A percentile compares a stretch with the other conserved stretches of the same genome.
phyloP scores from a whole-genome alignment of 1,140 invertebrate species.

The Pectinophora gossypiella region DNA sequence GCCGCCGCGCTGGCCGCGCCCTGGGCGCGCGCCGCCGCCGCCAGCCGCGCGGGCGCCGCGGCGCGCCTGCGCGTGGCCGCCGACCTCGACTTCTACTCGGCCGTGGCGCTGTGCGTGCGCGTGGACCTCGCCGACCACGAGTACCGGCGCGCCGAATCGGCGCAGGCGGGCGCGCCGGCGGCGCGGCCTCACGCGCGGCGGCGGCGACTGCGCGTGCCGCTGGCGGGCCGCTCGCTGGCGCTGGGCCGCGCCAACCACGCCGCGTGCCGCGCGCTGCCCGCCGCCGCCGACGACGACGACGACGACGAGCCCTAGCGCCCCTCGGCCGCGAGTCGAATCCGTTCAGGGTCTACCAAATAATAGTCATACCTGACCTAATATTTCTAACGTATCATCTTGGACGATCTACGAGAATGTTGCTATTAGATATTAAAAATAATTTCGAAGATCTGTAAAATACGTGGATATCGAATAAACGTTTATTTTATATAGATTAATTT shows the following conservation, averaged over 20 bases:
- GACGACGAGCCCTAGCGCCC: too few species aligned
- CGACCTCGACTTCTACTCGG: conserved; percentile 41
- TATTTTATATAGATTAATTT: too few species aligned
- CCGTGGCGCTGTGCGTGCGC: conserved; percentile 32
- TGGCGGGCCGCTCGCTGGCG: conserved; percentile 28
- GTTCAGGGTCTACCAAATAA: too few species aligned
- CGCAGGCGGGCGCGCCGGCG: neutral
- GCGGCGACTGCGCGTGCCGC: conserved; percentile 13
- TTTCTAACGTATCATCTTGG: too few species aligned
- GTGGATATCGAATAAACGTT: too few species aligned
- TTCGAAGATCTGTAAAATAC: too few species aligned
- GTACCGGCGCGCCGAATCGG: neutral
- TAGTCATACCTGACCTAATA: too few species aligned
- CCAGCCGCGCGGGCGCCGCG: conserved; percentile 6
- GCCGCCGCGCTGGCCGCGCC: conserved; percentile 11
- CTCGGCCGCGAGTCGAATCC: too few species aligned
- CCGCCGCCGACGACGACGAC: conserved; percentile 11
- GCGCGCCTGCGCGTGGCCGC: conserved; percentile 26
- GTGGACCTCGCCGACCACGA: conserved; percentile 13
- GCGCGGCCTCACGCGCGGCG: neutral
- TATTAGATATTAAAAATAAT: too few species aligned
- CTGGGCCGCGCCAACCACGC: conserved; percentile 30
- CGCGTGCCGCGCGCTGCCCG: conserved; percentile 22
- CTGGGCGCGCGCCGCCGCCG: conserved; percentile 3
- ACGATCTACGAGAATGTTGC: too few species aligned